Percentiles rank a stretch among this genome's conserved stretches.
Evolutionary conservation across 2,113 vertebrate species (phyloP).

Genomic region (Odontophorus gujanensis): DNA sequence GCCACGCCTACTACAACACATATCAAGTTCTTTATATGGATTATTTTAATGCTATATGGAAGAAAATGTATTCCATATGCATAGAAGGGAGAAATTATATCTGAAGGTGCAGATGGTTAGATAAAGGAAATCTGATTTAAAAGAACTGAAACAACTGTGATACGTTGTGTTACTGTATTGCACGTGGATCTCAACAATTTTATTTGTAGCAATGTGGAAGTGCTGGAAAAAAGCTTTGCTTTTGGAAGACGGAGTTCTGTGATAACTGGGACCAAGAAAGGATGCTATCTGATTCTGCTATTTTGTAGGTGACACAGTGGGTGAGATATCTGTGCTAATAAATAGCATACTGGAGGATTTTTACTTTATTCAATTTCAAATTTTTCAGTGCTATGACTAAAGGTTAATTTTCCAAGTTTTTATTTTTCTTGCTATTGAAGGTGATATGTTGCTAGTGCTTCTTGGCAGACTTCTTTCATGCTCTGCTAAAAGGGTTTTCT

Average conservation of each 20-base stretch:
- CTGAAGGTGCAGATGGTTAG: background rate
- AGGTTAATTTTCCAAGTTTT: background rate
- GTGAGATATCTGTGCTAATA: background rate
- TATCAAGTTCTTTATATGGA: background rate
- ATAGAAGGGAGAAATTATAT: background rate
- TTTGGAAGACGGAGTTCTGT: background rate
- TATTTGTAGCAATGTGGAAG: background rate
- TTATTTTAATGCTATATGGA: background rate
- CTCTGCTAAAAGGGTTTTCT: background rate
- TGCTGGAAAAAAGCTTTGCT: background rate
- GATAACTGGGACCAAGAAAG: background rate
- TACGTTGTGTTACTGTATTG: background rate
- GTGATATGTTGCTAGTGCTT: background rate
- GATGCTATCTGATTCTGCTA: background rate
- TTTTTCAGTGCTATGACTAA: background rate
- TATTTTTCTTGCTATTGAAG: background rate
- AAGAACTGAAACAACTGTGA: background rate
- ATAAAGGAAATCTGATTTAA: background rate
- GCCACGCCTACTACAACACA: too few relatives aligned
- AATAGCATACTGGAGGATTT: background rate
- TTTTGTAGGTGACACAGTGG: background rate
- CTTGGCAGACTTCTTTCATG: background rate
- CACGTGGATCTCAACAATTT: background rate
- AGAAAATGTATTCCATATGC: background rate
- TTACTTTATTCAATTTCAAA: background rate